Conservation (phyloP, 2,797 vertebrate genomes). For the Tenualosa thibaudeaui region DNA sequence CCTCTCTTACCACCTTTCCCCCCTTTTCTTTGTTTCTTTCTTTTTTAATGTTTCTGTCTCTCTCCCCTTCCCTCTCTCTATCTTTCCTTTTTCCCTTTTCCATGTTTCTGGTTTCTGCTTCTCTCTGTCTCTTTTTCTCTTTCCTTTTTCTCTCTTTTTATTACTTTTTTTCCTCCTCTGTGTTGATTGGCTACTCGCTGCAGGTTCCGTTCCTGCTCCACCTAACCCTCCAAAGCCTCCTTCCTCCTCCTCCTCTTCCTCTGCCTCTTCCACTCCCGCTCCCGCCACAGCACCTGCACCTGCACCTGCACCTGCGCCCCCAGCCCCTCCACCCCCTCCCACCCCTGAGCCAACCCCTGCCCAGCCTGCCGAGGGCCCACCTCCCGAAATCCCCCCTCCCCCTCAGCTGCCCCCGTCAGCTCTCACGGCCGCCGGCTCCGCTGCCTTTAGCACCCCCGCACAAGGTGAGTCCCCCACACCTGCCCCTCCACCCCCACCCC, state of each 20-base stretch:
- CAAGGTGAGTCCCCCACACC: slow-evolving; percentile 86
- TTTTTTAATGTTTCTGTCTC: slow-evolving; percentile 49
- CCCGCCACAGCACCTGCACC: slow-evolving; percentile 64
- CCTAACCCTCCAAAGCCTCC: slow-evolving; percentile 72
- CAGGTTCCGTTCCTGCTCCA: slow-evolving; percentile 82
- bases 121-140: neutral
- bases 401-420: slow-evolving; percentile 87
- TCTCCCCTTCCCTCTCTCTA: slow-evolving; percentile 54
- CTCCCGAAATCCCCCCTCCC: slow-evolving; percentile 90
- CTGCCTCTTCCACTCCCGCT: slow-evolving; percentile 73
- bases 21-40: slow-evolving; percentile 54
- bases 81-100: neutral
- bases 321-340: slow-evolving; percentile 61
- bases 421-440: slow-evolving; percentile 84
- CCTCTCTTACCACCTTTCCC: slow-evolving; percentile 39
- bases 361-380: slow-evolving; percentile 80
- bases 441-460: slow-evolving; percentile 76
- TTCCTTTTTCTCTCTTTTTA: neutral
- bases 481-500: neutral
- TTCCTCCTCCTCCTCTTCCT: slow-evolving; percentile 64
- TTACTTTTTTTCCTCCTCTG: slow-evolving; percentile 59
- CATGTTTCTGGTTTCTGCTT: neutral
- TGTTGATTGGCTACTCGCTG: slow-evolving; percentile 72
- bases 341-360: slow-evolving; percentile 49
- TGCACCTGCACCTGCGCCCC: slow-evolving; percentile 56